Conservation (phyloP, 2,797 vertebrate species). For the Argya squamiceps region DNA sequence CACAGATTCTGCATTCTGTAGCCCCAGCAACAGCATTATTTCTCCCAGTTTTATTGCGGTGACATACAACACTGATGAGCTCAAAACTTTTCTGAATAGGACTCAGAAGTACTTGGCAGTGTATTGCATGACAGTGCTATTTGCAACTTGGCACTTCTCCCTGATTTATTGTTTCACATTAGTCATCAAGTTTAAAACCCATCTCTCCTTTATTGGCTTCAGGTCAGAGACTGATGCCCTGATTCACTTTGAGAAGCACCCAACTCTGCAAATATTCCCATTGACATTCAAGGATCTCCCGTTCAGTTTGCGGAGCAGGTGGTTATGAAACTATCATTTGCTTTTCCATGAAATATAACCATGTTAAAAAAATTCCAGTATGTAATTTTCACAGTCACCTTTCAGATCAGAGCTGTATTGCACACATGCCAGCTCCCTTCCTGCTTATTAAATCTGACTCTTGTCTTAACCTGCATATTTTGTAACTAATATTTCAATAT, state of each 20-base stretch:
- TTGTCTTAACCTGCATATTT: slow-evolving; percentile 28
- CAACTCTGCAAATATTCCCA: slow-evolving; percentile 13
- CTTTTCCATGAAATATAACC: background rate
- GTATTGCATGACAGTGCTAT: slow-evolving; percentile 46
- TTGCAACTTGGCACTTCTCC: slow-evolving; percentile 47
- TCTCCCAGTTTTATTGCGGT: slow-evolving; percentile 11
- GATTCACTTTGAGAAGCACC: slow-evolving; percentile 31
- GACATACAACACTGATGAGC: slow-evolving; percentile 19
- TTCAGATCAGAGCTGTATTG: background rate
- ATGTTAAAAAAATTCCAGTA: background rate
- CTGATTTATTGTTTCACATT: slow-evolving; percentile 41
- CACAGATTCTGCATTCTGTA: background rate
- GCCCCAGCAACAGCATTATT: background rate
- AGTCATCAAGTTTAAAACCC: slow-evolving; percentile 47
- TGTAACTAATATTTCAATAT: slow-evolving; percentile 9
- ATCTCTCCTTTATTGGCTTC: slow-evolving; percentile 30
- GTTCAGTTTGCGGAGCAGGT: background rate
- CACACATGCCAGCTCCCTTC: background rate
- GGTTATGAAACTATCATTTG: slow-evolving; percentile 25
- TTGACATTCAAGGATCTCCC: background rate
- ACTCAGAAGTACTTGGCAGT: slow-evolving; percentile 18
- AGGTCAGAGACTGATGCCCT: slow-evolving; percentile 1
- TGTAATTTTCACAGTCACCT: slow-evolving; percentile 15
- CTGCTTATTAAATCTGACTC: background rate
- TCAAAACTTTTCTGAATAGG: slow-evolving; percentile 43